Percentiles rank a stretch among this genome's conserved stretches.
Conservation (phyloP, 2,888 invertebrate species). For the Chymomyza caudatula region DNA sequence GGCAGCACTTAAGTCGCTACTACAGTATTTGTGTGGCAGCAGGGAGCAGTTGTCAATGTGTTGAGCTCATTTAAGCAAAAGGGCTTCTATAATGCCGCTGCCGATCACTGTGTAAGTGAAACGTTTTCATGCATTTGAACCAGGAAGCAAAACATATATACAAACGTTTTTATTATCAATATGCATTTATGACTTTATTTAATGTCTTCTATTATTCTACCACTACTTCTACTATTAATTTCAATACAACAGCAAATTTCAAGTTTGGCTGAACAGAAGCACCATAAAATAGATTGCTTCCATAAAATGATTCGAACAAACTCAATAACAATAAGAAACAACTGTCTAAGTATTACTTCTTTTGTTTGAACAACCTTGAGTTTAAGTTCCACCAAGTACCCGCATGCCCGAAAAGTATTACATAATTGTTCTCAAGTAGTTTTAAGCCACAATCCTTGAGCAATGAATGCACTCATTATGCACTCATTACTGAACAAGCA, state of each 20-base stretch:
- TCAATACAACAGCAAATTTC: not conserved
- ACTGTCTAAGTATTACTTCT: not conserved
- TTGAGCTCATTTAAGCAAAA: too few species aligned
- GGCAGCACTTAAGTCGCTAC: too few species aligned
- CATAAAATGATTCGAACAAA: not conserved
- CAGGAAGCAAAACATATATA: too few species aligned
- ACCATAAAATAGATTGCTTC: not conserved
- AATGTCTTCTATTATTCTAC: too few species aligned
- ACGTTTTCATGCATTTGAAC: too few species aligned
- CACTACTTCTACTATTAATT: too few species aligned
- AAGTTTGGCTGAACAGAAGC: not conserved
- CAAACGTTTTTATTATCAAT: too few species aligned
- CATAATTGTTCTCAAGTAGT: conserved; percentile 53
- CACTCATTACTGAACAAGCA: conserved; percentile 3
- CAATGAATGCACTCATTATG: conserved; percentile 41
- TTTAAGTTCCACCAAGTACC: not conserved
- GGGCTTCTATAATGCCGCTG: too few species aligned
- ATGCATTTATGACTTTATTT: too few species aligned
- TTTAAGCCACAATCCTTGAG: conserved; percentile 54
- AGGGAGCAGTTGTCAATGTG: too few species aligned
- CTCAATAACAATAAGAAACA: not conserved
- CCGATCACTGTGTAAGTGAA: too few species aligned
- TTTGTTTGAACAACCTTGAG: not conserved
- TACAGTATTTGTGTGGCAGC: too few species aligned
- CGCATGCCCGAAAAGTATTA: not conserved